A percentile compares a stretch with the other conserved stretches of the same genome.
These are phyloP conservation scores for Chromis chromis DNA, from an alignment of 2,797 vertebrate species.

Conservation along the genomic window DNA sequence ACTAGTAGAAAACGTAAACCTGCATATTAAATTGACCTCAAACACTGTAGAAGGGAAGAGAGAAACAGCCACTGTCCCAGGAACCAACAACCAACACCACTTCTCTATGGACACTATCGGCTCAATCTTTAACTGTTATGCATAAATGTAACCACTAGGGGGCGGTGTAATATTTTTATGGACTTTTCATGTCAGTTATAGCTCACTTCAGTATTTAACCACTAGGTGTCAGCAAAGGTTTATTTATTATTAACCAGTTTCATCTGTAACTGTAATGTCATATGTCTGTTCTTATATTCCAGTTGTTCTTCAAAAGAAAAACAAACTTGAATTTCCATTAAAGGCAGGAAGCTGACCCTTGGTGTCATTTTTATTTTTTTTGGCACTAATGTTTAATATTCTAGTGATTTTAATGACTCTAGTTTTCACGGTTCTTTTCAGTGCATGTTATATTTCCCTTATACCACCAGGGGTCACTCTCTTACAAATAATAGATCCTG, in stretches of 20 bases:
- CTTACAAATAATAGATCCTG: conserved; percentile 7
- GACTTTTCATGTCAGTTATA: background rate
- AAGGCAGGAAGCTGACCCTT: background rate
- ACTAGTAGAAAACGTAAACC: too few relatives aligned
- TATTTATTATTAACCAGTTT: conserved; percentile 1
- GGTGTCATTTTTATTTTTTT: background rate
- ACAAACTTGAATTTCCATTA: background rate
- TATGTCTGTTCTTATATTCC: background rate
- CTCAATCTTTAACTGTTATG: conserved; percentile 14
- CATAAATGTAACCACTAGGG: conserved; percentile 30
- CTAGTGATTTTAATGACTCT: background rate
- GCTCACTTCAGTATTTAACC: conserved; percentile 34
- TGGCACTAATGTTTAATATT: background rate
- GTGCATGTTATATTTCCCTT: background rate
- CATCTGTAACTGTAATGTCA: background rate
- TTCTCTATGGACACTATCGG: background rate
- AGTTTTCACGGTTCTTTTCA: background rate
- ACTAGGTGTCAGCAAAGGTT: conserved; percentile 70
- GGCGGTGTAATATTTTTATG: conserved; percentile 18
- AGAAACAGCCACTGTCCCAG: background rate
- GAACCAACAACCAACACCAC: background rate
- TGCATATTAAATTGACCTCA: too few relatives aligned
- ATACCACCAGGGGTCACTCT: conserved; percentile 62
- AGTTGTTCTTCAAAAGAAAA: background rate
- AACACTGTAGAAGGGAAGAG: background rate